Conservation (phyloP, 2,113 vertebrate species). For the Proterorhinus semilunaris region DNA sequence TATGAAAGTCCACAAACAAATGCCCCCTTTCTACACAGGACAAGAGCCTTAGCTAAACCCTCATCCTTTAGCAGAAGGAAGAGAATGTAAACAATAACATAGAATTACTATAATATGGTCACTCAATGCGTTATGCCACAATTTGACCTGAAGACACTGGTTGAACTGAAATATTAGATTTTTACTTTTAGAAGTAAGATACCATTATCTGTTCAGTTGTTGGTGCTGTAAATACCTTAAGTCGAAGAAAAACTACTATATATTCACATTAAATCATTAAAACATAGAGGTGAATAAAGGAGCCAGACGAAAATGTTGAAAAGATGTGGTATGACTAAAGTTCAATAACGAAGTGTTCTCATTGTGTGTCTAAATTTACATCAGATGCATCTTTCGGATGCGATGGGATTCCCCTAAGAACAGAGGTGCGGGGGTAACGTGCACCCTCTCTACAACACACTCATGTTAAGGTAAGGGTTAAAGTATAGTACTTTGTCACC, state of each 20-base stretch:
- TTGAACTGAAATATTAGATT: no score
- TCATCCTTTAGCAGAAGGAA: background rate
- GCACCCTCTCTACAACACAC: no score
- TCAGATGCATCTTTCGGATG: conserved; percentile 1
- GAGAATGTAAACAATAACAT: background rate
- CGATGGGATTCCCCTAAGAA: conserved; percentile 28
- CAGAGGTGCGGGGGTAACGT: conserved; percentile 35
- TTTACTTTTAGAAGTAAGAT: no score
- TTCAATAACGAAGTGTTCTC: conserved; percentile 48
- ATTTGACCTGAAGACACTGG: no score
- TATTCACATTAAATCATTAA: background rate
- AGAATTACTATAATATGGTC: background rate
- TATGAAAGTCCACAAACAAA: conserved; percentile 2
- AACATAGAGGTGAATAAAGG: conserved; percentile 4
- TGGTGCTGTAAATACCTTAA: no score
- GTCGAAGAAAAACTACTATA: no score
- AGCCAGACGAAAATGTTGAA: conserved; percentile 37
- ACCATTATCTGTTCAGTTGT: no score
- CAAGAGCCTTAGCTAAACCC: background rate
- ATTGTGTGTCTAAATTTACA: conserved; percentile 56
- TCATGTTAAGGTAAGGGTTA: no score
- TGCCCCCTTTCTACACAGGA: background rate
- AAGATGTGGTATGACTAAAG: conserved; percentile 14
- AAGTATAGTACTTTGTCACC: no score
- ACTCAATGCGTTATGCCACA: no score